These are phyloP conservation scores for Drosophila subquinaria DNA, from an alignment of 2,888 invertebrate genomes.

Conservation along the genomic window DNA sequence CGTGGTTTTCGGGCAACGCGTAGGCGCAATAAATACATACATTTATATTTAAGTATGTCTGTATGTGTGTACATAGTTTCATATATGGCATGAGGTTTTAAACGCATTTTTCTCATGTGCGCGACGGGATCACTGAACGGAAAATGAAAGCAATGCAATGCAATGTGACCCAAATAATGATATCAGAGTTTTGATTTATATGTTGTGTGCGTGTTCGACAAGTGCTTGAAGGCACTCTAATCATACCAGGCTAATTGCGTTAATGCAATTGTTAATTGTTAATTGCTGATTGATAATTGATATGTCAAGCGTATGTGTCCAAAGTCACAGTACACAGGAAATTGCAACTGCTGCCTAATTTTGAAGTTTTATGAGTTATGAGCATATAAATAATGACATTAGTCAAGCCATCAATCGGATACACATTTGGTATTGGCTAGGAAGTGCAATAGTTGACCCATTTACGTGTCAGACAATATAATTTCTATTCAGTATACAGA, in stretches of 20 bases:
- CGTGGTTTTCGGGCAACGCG: slow-evolving; percentile 28
- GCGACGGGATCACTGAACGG: slow-evolving; percentile 22
- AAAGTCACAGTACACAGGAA: slow-evolving; percentile 63
- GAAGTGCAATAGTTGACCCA: slow-evolving; percentile 70
- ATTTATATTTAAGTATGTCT: not conserved
- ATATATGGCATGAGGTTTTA: slow-evolving; percentile 18
- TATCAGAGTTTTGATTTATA: slow-evolving; percentile 67
- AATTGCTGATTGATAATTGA: slow-evolving; percentile 66
- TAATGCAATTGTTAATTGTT: slow-evolving; percentile 71
- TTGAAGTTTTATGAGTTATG: slow-evolving; percentile 45
- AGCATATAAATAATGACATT: slow-evolving; percentile 63
- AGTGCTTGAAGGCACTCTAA: slow-evolving; percentile 43
- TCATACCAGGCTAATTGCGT: slow-evolving; percentile 57
- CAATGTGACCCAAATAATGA: slow-evolving; percentile 70
- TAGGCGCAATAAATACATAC: slow-evolving; percentile 37
- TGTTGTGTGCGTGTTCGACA: slow-evolving; percentile 49
- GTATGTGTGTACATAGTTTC: slow-evolving; percentile 7
- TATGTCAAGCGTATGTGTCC: slow-evolving; percentile 26
- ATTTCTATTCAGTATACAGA: not conserved
- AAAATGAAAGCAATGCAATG: slow-evolving; percentile 43
- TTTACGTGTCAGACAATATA: slow-evolving; percentile 42
- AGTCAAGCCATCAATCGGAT: slow-evolving; percentile 27
- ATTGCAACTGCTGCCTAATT: slow-evolving; percentile 42
- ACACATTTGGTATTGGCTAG: slow-evolving; percentile 18
- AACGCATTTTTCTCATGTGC: slow-evolving; percentile 15